A percentile compares a stretch with the other conserved stretches of the same genome.
phyloP scores from a whole-genome alignment of 2,113 vertebrate genomes.

The Silurus meridionalis region DNA sequence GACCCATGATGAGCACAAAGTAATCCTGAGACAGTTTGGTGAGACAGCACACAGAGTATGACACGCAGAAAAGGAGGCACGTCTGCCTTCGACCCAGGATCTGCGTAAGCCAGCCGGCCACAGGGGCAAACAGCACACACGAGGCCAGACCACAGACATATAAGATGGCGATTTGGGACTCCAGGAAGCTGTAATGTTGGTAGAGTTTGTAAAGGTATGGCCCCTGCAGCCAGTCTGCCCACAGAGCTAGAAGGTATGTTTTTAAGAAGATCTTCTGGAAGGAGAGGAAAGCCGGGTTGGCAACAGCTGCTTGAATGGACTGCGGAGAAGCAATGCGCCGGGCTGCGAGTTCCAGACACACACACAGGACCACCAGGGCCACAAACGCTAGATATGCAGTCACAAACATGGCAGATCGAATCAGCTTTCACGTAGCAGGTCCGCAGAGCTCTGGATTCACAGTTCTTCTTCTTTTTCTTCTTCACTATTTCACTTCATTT shows the following conservation, averaged over 20 bases:
- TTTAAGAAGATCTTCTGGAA: constrained; percentile 84
- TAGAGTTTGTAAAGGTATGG: constrained; percentile 95
- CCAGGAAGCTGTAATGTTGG: constrained; percentile 89
- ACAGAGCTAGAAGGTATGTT: constrained; percentile 85
- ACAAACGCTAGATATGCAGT: constrained; percentile 80
- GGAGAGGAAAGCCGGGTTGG: constrained; percentile 83
- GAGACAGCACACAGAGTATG: constrained; percentile 83
- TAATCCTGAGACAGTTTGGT: constrained; percentile 89
- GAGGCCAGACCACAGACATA: constrained; percentile 90
- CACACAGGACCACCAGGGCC: constrained; percentile 75
- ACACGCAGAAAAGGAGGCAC: constrained; percentile 85
- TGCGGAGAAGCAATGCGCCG: constrained; percentile 71
- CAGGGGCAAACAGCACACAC: constrained; percentile 82
- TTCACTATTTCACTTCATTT: neutral
- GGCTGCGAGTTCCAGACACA: constrained; percentile 80
- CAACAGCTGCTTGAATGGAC: constrained; percentile 61
- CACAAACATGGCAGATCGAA: constrained; percentile 77
- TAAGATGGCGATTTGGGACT: constrained; percentile 89
- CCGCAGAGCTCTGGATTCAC: neutral
- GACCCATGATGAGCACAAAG: constrained; percentile 82
- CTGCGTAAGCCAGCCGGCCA: constrained; percentile 81
- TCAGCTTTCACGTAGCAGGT: neutral
- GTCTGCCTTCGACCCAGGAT: constrained; percentile 81
- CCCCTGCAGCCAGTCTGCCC: constrained; percentile 91
- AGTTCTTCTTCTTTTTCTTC: neutral